Evolutionary conservation across 2,888 invertebrate genomes (phyloP).

Genomic region (Holacanthella duospinosa): DNA sequence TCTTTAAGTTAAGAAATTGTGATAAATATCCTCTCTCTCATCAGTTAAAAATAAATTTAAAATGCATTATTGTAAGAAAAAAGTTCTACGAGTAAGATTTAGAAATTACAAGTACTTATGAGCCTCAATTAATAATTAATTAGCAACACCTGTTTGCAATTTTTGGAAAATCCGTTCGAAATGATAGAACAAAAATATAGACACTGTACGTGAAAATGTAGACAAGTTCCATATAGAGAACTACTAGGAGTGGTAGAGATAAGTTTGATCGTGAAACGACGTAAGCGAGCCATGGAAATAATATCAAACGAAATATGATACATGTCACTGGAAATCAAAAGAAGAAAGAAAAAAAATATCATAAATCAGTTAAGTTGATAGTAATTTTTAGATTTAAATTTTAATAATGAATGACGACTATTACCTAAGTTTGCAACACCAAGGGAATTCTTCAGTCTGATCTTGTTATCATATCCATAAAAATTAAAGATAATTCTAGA

Average conservation of each 20-base stretch:
- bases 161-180: constrained; percentile 7
- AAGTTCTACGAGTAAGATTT: too few relatives aligned
- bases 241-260: constrained; percentile 4
- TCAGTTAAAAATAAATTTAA: too few relatives aligned
- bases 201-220: constrained; percentile 9
- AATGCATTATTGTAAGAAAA: too few relatives aligned
- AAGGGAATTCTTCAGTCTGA: constrained; percentile 1
- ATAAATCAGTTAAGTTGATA: too few relatives aligned
- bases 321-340: constrained; percentile 6
- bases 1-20: too few relatives aligned
- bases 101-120: too few relatives aligned
- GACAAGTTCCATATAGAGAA: constrained; percentile 3
- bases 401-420: not conserved
- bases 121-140: too few relatives aligned
- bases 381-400: too few relatives aligned
- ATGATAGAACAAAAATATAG: constrained; percentile 4
- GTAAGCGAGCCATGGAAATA: constrained; percentile 10
- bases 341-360: too few relatives aligned
- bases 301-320: constrained; percentile 1
- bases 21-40: too few relatives aligned
- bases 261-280: not conserved
- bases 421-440: constrained; percentile 7
- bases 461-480: not conserved
- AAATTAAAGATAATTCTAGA: constrained; percentile 6
- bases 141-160: constrained; percentile 1